phyloP scores from a whole-genome alignment of 2,888 invertebrate species.

The Chloromyia formosa region DNA sequence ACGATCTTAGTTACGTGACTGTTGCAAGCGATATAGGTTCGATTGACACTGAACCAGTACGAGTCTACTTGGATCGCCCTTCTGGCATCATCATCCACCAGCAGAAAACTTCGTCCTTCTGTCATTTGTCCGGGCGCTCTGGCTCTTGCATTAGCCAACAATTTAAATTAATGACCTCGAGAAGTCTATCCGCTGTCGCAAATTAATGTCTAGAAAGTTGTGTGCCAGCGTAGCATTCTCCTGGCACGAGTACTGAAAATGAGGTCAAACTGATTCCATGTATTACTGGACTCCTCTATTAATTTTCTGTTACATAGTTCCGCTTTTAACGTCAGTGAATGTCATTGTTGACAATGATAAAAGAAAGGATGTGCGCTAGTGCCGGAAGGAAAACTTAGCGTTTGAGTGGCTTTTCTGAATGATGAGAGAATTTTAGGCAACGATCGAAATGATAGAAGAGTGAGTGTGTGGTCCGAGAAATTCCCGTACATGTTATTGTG shows the following conservation, averaged over 20 bases:
- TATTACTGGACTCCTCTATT: slow-evolving; percentile 4
- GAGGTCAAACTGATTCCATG: slow-evolving; percentile 19
- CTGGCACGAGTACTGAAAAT: not conserved
- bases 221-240: not conserved
- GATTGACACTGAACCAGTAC: too few relatives aligned
- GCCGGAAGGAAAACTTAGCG: slow-evolving; percentile 13
- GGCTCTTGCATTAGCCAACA: slow-evolving; percentile 7
- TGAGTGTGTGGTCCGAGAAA: too few relatives aligned
- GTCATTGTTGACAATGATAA: slow-evolving; percentile 13
- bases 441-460: too few relatives aligned
- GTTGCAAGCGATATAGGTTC: too few relatives aligned
- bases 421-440: too few relatives aligned
- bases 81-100: too few relatives aligned
- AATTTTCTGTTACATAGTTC: slow-evolving; percentile 26
- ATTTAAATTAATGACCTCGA: slow-evolving; percentile 22
- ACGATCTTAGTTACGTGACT: too few relatives aligned
- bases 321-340: slow-evolving; percentile 12
- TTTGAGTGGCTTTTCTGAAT: slow-evolving; percentile 9
- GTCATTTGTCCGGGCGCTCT: too few relatives aligned
- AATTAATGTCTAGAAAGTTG: not conserved
- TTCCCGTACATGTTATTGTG: too few relatives aligned
- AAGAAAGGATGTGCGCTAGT: slow-evolving; percentile 11
- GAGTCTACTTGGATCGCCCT: too few relatives aligned
- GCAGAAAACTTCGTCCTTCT: too few relatives aligned
- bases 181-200: not conserved